Evolutionary conservation across 1,140 invertebrate genomes (phyloP).

Genomic region (Cryptotermes secundus): DNA sequence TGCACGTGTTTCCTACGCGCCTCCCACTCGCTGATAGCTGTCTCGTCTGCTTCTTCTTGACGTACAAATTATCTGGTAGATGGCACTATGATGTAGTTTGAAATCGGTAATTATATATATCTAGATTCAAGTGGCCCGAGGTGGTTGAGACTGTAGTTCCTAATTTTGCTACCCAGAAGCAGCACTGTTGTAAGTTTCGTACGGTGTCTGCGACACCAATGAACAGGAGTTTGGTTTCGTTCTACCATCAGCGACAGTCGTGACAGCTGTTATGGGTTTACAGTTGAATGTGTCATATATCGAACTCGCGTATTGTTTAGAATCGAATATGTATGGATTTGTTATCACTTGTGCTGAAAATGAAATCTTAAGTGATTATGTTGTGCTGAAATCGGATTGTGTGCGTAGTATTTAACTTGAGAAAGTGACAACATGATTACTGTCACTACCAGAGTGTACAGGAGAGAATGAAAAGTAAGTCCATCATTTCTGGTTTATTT

Average conservation of each 20-base stretch:
- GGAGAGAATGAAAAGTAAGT: conserved; percentile 1
- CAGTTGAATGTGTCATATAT: neutral
- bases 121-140: too few species aligned
- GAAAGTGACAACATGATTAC: neutral
- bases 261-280: neutral
- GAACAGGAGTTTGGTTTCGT: neutral
- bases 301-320: neutral
- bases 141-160: neutral
- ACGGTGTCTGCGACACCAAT: neutral
- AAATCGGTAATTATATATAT: too few species aligned
- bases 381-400: neutral
- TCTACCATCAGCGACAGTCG: neutral
- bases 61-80: too few species aligned
- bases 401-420: neutral
- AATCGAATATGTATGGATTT: neutral
- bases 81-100: too few species aligned
- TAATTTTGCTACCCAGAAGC: neutral
- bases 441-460: neutral
- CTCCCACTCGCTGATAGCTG: too few species aligned
- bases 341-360: neutral
- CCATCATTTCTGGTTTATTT: neutral
- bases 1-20: too few species aligned
- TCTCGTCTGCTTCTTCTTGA: too few species aligned
- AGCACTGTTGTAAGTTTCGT: neutral
- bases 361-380: neutral